These are phyloP conservation scores for Noctuana brunneofusca DNA, from an alignment of 2,888 invertebrate species.

Conservation along the genomic window DNA sequence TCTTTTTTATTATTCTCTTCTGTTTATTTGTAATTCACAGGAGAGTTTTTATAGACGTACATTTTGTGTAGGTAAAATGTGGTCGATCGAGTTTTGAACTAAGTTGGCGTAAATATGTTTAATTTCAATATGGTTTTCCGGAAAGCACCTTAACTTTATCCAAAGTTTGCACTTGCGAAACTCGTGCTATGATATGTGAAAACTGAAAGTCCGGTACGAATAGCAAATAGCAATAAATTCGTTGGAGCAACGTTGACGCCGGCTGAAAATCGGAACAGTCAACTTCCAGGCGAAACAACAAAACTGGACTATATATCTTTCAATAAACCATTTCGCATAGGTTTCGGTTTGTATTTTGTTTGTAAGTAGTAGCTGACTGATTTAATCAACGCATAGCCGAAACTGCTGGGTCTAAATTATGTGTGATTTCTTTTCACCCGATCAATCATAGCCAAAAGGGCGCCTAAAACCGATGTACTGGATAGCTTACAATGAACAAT, in stretches of 20 bases:
- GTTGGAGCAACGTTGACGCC: slow-evolving; percentile 69
- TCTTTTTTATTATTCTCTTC: not conserved
- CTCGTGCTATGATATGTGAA: slow-evolving; percentile 65
- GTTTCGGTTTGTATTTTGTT: slow-evolving; percentile 56
- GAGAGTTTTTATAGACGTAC: not conserved
- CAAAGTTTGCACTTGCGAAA: slow-evolving; percentile 51
- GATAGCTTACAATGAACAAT: too few relatives aligned
- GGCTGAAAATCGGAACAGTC: slow-evolving; percentile 68
- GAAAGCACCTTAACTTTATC: slow-evolving; percentile 19
- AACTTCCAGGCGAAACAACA: slow-evolving; percentile 69
- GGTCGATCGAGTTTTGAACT: not conserved
- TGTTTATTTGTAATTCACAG: not conserved
- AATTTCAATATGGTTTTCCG: slow-evolving; percentile 17
- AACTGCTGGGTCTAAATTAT: too few relatives aligned
- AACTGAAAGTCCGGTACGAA: slow-evolving; percentile 63
- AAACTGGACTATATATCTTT: slow-evolving; percentile 76
- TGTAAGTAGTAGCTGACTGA: slow-evolving; percentile 40
- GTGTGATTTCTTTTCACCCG: too few relatives aligned
- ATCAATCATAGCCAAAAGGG: too few relatives aligned
- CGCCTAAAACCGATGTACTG: too few relatives aligned
- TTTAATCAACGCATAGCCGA: not conserved
- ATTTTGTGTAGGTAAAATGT: not conserved
- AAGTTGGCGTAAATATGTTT: slow-evolving; percentile 26
- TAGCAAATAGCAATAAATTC: slow-evolving; percentile 77
- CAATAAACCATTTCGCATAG: slow-evolving; percentile 45